phyloP scores from a whole-genome alignment of 2,113 vertebrate genomes.

The Equus przewalskii region DNA sequence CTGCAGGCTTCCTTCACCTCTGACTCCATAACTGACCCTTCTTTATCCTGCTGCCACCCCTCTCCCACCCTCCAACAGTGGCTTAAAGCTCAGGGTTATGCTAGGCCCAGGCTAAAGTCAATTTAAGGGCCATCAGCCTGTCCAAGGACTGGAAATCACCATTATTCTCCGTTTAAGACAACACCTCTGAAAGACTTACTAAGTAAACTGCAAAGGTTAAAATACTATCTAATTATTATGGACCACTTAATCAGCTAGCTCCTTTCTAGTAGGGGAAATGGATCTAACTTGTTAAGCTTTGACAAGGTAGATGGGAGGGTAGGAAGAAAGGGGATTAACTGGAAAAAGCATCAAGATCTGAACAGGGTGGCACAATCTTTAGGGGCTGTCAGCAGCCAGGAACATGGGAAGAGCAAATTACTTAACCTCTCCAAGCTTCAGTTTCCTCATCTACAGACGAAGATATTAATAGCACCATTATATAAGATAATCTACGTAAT shows the following conservation, averaged over 20 bases:
- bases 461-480: conserved; percentile 49
- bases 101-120: not conserved
- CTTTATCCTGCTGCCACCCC: not conserved
- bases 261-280: conserved; percentile 20
- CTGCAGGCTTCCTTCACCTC: not conserved
- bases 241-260: conserved; percentile 41
- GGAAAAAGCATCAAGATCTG: not conserved
- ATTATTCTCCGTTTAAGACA: not conserved
- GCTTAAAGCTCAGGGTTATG: not conserved
- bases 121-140: not conserved
- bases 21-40: not conserved
- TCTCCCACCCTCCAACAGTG: not conserved
- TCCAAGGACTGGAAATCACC: not conserved
- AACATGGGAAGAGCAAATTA: not conserved
- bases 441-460: conserved; percentile 26
- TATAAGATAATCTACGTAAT: conserved; percentile 32
- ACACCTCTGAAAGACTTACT: conserved; percentile 25
- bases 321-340: not conserved
- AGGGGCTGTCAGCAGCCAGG: not conserved
- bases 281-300: not conserved
- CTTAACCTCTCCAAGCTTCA: conserved; percentile 18
- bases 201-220: conserved; percentile 30
- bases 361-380: not conserved
- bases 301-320: not conserved
- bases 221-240: conserved; percentile 39